Conservation (phyloP, 2,113 vertebrate genomes). For the Nicator chloris region DNA sequence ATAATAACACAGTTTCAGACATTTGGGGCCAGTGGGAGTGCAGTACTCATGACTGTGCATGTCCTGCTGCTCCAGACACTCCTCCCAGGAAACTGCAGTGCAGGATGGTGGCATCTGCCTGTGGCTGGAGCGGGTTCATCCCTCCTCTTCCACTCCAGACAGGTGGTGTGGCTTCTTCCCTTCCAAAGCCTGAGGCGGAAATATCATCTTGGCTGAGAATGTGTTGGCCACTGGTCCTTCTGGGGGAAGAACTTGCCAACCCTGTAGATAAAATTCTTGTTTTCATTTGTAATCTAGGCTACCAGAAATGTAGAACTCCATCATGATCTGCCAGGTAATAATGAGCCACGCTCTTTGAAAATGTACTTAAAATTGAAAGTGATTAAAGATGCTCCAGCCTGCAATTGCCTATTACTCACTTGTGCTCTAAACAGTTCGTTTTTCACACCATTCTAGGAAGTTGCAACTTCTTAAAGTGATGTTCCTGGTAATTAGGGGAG, state of each 20-base stretch:
- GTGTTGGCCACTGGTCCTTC: fast-evolving
- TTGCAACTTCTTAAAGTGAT: neutral
- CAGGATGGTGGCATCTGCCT: neutral
- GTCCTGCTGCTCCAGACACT: neutral
- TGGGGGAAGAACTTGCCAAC: neutral
- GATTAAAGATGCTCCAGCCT: constrained; percentile 48
- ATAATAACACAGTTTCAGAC: neutral
- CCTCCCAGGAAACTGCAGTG: neutral
- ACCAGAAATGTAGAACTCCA: neutral
- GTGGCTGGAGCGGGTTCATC: neutral
- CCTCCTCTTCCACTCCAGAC: neutral
- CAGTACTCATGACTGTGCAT: fast-evolving
- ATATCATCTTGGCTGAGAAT: neutral
- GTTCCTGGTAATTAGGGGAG: neutral
- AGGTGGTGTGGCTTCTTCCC: neutral
- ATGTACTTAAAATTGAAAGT: constrained; percentile 37
- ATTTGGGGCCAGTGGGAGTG: neutral
- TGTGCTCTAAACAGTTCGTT: constrained; percentile 1
- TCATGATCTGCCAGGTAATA: constrained; percentile 21
- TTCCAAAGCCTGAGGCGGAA: neutral
- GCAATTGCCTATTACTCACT: constrained; percentile 43
- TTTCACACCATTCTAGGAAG: constrained; percentile 40
- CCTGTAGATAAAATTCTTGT: neutral
- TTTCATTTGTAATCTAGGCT: neutral
- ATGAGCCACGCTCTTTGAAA: constrained; percentile 15